Base-by-base conservation (phyloP, 2,113 vertebrate genomes). In the Sebastes schlegelii region DNA sequence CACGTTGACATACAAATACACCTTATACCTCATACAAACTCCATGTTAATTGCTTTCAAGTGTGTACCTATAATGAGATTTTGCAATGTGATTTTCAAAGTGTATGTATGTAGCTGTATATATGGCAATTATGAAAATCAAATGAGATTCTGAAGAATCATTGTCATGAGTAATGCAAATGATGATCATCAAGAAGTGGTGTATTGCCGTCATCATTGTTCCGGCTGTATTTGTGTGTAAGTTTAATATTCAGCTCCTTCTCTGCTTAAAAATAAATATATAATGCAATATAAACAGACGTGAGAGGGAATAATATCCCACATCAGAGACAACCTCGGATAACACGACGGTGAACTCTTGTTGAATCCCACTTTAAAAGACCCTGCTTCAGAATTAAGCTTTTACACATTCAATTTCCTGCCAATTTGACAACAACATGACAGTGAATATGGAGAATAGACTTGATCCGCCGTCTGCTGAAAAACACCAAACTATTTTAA, bases 341-440 rank as follows among this genome's bases (percentile, higher is more conserved):
- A 95, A 92, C 92, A 91, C 92, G 51, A 72, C 63, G 89, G 82
- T 92, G 94, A 94, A 91, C 88, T 92, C 87, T 88, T 83, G 91
- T 88, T 88, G 86, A 86, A 91, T 88, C 81, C 91, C 84, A 84
- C 90, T 93, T 91, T 91, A 86, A 92, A 93, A 94, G 88, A 81
- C 78, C 19, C 89, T 85, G 92, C 92, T 82, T 89, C 86, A 86
- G 80, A 93, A 93, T 95, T 93, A 90, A 92, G 91, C 80, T 84
- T 94, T 94, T 92, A 93, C 94, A 92, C 87, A 45, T 95, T 94
- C 92, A 92, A 93, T 95, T 95, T 95, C 94, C 94, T 94, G 92
- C 92, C 94, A 93, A 93, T 95, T 95, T 94, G 79, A 90, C 85
- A 68, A 92, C 89, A 93, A 90, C 88, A 92, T 92, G 91, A 90